Conservation (phyloP, 2,113 vertebrate species). For the Sorex fumeus region DNA sequence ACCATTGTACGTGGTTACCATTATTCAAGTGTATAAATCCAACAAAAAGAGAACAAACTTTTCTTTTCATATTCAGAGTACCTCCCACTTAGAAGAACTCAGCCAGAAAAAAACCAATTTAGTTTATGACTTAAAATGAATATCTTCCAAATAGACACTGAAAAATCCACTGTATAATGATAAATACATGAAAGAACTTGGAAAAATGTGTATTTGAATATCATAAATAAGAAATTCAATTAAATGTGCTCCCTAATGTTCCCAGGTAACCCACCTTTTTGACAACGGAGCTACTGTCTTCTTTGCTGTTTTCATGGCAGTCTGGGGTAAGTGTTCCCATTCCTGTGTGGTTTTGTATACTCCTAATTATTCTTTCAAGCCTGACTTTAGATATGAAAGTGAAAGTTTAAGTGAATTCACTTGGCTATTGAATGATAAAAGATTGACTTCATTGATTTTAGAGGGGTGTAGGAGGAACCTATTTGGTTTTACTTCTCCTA, state of each 20-base stretch:
- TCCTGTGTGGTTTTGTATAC: not conserved
- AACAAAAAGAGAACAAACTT: not conserved
- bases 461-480: slow-evolving; percentile 22
- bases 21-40: not conserved
- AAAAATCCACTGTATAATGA: not conserved
- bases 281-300: slow-evolving; percentile 98
- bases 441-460: slow-evolving; percentile 41
- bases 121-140: not conserved
- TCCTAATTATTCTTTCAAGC: not conserved
- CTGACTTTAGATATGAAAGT: not conserved
- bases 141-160: not conserved
- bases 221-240: not conserved
- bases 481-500: slow-evolving; percentile 38
- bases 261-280: slow-evolving; percentile 96
- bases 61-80: not conserved
- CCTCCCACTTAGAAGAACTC: not conserved
- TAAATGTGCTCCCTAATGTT: slow-evolving; percentile 70
- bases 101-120: too few relatives aligned
- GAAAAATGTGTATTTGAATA: not conserved
- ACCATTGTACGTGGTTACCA: not conserved
- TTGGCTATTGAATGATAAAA: slow-evolving; percentile 32
- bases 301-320: slow-evolving; percentile 99
- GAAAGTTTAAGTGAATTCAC: not conserved
- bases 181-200: not conserved
- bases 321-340: slow-evolving; percentile 94